These are phyloP conservation scores for Hesperophylax magnus DNA, from an alignment of 1,140 invertebrate species.

Conservation along the genomic window DNA sequence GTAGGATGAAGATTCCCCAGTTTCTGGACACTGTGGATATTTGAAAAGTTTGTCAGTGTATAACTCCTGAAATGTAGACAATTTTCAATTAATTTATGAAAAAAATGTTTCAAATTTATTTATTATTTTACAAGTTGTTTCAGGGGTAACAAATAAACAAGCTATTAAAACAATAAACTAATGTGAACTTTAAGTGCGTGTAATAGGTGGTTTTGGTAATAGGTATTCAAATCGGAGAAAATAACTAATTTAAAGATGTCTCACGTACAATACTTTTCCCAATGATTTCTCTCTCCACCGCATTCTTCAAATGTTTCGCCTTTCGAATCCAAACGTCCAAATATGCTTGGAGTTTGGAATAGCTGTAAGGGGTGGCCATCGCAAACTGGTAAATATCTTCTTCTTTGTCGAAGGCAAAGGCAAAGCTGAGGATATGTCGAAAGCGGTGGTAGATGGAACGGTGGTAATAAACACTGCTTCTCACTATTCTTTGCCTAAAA, in stretches of 20 bases:
- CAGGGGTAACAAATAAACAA: too few relatives aligned
- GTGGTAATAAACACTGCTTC: constrained; percentile 93
- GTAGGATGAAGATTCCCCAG: too few relatives aligned
- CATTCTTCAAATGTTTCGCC: constrained; percentile 62
- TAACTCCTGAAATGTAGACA: not conserved
- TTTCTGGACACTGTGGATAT: too few relatives aligned
- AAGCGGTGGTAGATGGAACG: constrained; percentile 90
- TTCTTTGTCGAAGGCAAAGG: constrained; percentile 94
- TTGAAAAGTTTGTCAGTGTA: not conserved
- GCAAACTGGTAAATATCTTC: constrained; percentile 95
- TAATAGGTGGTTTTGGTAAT: too few relatives aligned
- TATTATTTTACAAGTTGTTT: too few relatives aligned
- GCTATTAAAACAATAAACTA: too few relatives aligned
- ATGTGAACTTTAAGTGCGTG: too few relatives aligned
- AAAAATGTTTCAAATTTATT: too few relatives aligned
- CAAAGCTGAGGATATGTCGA: constrained; percentile 94
- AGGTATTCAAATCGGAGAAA: too few relatives aligned
- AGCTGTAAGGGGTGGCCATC: constrained; percentile 94
- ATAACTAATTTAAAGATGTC: too few relatives aligned
- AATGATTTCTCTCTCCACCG: constrained; percentile 79
- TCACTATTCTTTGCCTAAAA: constrained; percentile 86
- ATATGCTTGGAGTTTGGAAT: constrained; percentile 89
- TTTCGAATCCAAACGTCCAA: constrained; percentile 82
- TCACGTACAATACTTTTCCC: constrained; percentile 79
- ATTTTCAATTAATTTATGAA: too few relatives aligned